Percentiles rank a stretch among this genome's conserved stretches.
phyloP scores from a whole-genome alignment of 2,888 invertebrate species.

The Fragum sueziense region DNA sequence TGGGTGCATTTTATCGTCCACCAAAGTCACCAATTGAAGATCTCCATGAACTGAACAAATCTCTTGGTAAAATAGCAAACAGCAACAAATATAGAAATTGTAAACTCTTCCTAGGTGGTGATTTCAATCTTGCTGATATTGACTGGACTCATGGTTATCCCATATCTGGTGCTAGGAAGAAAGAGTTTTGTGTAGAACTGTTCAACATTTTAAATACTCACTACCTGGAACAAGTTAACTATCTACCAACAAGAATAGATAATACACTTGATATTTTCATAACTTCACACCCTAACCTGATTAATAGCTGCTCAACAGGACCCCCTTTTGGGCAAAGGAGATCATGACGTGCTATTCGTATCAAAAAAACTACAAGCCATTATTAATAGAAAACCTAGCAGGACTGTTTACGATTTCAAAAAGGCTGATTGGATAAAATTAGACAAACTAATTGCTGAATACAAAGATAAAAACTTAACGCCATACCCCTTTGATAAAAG shows the following conservation, averaged over 20 bases:
- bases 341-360: conserved; percentile 33
- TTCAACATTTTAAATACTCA: background rate
- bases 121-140: conserved; percentile 35
- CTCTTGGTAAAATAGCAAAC: conserved; percentile 4
- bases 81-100: conserved; percentile 10
- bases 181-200: conserved; percentile 28
- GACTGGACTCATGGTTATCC: conserved; percentile 26
- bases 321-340: conserved; percentile 29
- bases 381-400: conserved; percentile 17
- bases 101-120: conserved; percentile 17
- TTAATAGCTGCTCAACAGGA: conserved; percentile 5
- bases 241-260: conserved; percentile 26
- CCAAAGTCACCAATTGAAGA: conserved; percentile 29
- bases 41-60: conserved; percentile 25
- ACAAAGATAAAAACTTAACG: background rate
- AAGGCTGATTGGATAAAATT: conserved; percentile 28
- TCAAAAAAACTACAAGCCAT: background rate
- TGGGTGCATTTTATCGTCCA: conserved; percentile 33
- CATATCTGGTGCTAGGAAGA: conserved; percentile 28
- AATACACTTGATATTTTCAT: conserved; percentile 34
- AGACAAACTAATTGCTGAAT: background rate
- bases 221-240: conserved; percentile 28
- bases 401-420: conserved; percentile 32
- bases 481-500: background rate
- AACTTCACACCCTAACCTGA: conserved; percentile 24